Percentiles rank a stretch among this genome's conserved stretches.
These are phyloP conservation scores for Zoanthus gigantus DNA, from an alignment of 92 coral and sea anemone species.

Conservation along the genomic window DNA sequence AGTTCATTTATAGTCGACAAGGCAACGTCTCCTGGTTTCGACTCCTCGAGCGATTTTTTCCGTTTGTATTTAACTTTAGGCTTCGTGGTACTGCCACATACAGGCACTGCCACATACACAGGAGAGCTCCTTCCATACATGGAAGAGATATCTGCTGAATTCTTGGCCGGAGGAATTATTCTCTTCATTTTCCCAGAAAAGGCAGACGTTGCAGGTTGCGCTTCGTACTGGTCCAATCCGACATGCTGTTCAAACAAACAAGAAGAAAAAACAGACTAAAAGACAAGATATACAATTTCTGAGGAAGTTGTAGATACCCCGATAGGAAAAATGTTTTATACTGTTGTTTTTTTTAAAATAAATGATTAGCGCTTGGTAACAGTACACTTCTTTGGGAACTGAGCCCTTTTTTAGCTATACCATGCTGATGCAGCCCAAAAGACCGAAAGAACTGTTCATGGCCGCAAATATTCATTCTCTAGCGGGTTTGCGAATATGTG, in stretches of 20 bases:
- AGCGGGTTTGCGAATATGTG: too few species aligned
- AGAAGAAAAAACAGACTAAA: too few species aligned
- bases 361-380: too few species aligned
- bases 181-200: constrained; percentile 15
- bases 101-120: constrained; percentile 76
- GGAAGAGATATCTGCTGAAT: constrained; percentile 40
- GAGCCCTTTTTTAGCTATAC: too few species aligned
- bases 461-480: too few species aligned
- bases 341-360: too few species aligned
- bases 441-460: too few species aligned
- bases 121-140: constrained; percentile 71
- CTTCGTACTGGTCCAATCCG: constrained; percentile 21
- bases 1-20: constrained; percentile 62
- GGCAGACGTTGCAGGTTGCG: background rate
- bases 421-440: too few species aligned
- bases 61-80: constrained; percentile 42
- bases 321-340: too few species aligned
- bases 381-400: too few species aligned
- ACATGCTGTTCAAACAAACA: background rate
- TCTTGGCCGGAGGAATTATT: constrained; percentile 15
- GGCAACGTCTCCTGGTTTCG: constrained; percentile 28
- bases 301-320: too few species aligned
- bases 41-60: constrained; percentile 27
- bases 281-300: too few species aligned
- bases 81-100: constrained; percentile 60